phyloP scores from a whole-genome alignment of 2,888 invertebrate species.

The Chaitophorus viminalis region DNA sequence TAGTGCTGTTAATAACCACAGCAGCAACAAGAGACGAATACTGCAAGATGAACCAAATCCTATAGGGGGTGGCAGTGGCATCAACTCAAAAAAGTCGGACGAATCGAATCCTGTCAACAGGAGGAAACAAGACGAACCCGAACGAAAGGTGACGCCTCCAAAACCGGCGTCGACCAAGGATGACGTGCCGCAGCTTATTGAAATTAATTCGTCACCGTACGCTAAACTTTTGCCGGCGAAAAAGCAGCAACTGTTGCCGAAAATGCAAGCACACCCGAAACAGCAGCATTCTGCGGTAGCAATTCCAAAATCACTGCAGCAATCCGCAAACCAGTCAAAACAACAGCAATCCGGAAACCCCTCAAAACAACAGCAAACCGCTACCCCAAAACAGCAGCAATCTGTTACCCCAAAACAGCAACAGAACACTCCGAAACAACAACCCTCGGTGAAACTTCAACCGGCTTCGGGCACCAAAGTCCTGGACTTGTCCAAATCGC shows the following conservation, averaged over 20 bases:
- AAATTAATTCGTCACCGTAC: slow-evolving; percentile 64
- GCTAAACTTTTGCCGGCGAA: slow-evolving; percentile 61
- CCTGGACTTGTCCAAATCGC: slow-evolving; percentile 41
- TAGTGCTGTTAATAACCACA: background rate
- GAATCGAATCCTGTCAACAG: background rate
- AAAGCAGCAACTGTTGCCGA: slow-evolving; percentile 55
- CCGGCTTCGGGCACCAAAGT: slow-evolving; percentile 4
- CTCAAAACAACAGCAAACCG: slow-evolving; percentile 60
- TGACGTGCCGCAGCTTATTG: slow-evolving; percentile 64
- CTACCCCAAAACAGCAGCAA: slow-evolving; percentile 59
- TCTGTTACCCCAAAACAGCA: slow-evolving; percentile 60
- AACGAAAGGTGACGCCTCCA: slow-evolving; percentile 35
- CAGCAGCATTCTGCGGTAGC: background rate
- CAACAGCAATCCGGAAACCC: background rate
- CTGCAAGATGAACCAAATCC: background rate
- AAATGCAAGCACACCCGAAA: background rate
- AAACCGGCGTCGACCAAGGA: slow-evolving; percentile 36
- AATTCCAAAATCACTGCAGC: background rate
- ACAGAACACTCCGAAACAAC: background rate
- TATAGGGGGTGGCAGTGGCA: background rate
- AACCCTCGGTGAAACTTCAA: background rate
- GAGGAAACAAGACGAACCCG: slow-evolving; percentile 38
- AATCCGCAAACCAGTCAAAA: no score
- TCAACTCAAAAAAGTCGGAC: slow-evolving; percentile 10
- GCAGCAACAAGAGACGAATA: background rate